Percentiles rank a stretch among this genome's conserved stretches.
Evolutionary conservation across 2,888 invertebrate species (phyloP).

Genomic region (Parnassius glacialis): DNA sequence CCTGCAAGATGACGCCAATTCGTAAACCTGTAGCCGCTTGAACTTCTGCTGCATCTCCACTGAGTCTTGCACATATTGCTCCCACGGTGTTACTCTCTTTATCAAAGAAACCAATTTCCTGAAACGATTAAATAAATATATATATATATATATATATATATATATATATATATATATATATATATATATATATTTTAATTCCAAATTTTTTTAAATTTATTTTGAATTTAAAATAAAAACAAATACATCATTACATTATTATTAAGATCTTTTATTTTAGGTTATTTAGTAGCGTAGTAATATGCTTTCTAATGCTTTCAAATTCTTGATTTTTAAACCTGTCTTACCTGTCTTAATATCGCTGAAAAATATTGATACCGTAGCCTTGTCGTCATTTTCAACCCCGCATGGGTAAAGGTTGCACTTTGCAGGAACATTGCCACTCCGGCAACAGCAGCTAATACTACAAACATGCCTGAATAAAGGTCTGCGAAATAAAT

Average conservation of each 20-base stretch:
- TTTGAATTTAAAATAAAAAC: no score
- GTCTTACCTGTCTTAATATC: slow-evolving; percentile 79
- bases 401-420: slow-evolving; percentile 88
- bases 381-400: slow-evolving; percentile 86
- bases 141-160: no score
- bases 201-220: no score
- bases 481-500: slow-evolving; percentile 81
- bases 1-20: slow-evolving; percentile 82
- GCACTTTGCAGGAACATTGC: slow-evolving; percentile 85
- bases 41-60: slow-evolving; percentile 83
- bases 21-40: slow-evolving; percentile 83
- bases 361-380: slow-evolving; percentile 73
- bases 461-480: slow-evolving; percentile 83
- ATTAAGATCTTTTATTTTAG: no score
- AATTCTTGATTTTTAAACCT: no score
- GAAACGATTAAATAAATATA: slow-evolving; percentile 22
- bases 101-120: slow-evolving; percentile 84
- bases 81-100: slow-evolving; percentile 82
- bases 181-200: no score
- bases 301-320: no score
- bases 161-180: no score
- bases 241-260: no score
- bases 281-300: no score
- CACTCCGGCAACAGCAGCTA: slow-evolving; percentile 84
- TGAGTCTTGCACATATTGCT: slow-evolving; percentile 82